Evolutionary conservation across 2,888 invertebrate genomes (phyloP).

Genomic region (Agonopterix subpropinquella): DNA sequence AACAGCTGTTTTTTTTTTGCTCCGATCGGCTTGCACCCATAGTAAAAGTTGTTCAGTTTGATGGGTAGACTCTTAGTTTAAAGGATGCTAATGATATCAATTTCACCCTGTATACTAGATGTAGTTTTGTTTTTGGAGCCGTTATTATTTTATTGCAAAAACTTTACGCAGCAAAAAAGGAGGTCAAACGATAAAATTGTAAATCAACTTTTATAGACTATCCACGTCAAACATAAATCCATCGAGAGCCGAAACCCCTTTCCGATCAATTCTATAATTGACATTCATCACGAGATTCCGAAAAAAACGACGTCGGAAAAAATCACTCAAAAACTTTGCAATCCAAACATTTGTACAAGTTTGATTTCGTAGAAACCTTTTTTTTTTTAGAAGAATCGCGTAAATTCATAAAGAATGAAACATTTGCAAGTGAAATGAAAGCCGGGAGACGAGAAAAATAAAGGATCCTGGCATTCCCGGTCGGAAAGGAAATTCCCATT

Average conservation of each 20-base stretch:
- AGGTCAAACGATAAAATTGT: too few species aligned
- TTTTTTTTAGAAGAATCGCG: conserved; percentile 38
- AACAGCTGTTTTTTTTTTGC: too few species aligned
- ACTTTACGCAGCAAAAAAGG: too few species aligned
- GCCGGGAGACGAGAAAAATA: conserved; percentile 54
- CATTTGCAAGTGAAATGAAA: conserved; percentile 68
- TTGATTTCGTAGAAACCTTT: conserved; percentile 45
- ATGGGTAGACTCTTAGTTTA: too few species aligned
- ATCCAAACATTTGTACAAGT: conserved; percentile 55
- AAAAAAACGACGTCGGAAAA: conserved; percentile 4
- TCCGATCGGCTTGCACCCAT: too few species aligned
- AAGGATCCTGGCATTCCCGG: conserved; percentile 30
- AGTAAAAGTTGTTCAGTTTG: too few species aligned
- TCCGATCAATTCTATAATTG: conserved; percentile 3
- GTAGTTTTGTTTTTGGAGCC: too few species aligned
- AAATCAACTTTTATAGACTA: too few species aligned
- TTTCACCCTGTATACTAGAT: too few species aligned
- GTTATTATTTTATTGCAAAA: too few species aligned
- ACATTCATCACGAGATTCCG: conserved; percentile 7
- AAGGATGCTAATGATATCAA: too few species aligned
- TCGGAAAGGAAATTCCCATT: conserved; percentile 54
- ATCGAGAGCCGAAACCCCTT: neutral
- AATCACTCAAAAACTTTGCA: conserved; percentile 29
- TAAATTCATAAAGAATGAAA: conserved; percentile 63
- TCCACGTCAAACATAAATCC: too few species aligned